Percentiles rank a stretch among this genome's conserved stretches.
Evolutionary conservation across 92 coral and sea anemone genomes (phyloP).

Genomic region (Parazoanthus swiftii): DNA sequence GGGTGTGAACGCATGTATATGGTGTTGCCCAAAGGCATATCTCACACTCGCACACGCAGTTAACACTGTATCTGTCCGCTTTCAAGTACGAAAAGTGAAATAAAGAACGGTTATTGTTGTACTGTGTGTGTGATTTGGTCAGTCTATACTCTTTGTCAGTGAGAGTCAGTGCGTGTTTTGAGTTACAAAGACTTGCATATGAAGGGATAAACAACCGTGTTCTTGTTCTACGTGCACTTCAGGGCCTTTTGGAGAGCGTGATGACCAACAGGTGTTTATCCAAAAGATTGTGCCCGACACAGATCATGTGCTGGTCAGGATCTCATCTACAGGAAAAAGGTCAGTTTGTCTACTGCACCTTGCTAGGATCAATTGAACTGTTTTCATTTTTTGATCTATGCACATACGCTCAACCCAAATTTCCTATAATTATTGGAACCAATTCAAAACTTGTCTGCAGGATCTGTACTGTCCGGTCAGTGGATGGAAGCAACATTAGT

Average conservation of each 20-base stretch:
- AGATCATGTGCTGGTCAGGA: slow-evolving; percentile 87
- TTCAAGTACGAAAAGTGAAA: too few species aligned
- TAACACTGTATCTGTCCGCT: too few species aligned
- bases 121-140: background rate
- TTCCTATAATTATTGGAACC: too few species aligned
- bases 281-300: slow-evolving; percentile 98
- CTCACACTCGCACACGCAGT: too few species aligned
- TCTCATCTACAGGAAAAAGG: slow-evolving; percentile 98
- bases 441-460: slow-evolving; percentile 42
- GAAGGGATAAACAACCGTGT: background rate
- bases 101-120: too few species aligned
- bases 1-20: too few species aligned
- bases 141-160: background rate
- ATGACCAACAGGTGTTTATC: slow-evolving; percentile 95
- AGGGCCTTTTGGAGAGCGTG: slow-evolving; percentile 99
- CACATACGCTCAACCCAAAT: too few species aligned
- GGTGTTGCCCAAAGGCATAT: too few species aligned
- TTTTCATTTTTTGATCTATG: too few species aligned
- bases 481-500: slow-evolving; percentile 88
- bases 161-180: too few species aligned
- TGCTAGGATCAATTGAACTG: too few species aligned
- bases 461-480: slow-evolving; percentile 91
- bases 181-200: background rate
- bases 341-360: background rate
- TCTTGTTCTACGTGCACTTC: background rate